These are phyloP conservation scores for Cephalopterus ornatus DNA, from an alignment of 2,113 vertebrate genomes.

Conservation along the genomic window DNA sequence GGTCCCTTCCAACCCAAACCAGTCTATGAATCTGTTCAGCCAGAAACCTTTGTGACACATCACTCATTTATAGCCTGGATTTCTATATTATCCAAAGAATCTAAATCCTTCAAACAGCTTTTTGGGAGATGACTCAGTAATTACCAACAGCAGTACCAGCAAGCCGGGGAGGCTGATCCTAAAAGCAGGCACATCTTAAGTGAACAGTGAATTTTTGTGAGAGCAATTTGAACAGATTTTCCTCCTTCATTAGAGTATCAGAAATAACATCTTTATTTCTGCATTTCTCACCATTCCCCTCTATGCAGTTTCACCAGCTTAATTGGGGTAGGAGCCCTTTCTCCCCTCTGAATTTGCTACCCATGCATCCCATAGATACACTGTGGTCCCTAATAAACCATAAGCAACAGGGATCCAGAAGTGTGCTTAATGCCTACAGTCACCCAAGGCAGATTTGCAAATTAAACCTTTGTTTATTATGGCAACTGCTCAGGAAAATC, in stretches of 20 bases:
- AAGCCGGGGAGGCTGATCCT: conserved; percentile 31
- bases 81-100: neutral
- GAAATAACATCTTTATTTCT: conserved; percentile 49
- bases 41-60: neutral
- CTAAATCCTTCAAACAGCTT: neutral
- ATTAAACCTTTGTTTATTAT: conserved; percentile 5
- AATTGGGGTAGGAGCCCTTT: neutral
- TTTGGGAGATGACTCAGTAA: conserved; percentile 20
- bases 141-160: neutral
- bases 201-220: conserved; percentile 19
- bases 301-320: neutral
- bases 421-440: neutral
- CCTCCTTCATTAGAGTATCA: conserved; percentile 20
- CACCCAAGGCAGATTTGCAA: conserved; percentile 1
- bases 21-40: neutral
- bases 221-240: conserved; percentile 12
- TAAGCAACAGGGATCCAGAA: neutral
- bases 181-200: conserved; percentile 49
- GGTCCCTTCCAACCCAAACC: neutral
- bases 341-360: neutral
- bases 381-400: neutral
- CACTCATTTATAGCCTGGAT: neutral
- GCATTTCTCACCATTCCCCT: conserved; percentile 7
- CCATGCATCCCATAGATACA: neutral
- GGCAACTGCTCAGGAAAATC: conserved; percentile 5